Percentiles rank a stretch among this genome's conserved stretches.
These are phyloP conservation scores for Drosophila virilis DNA, from an alignment of 1,140 invertebrate species.

Conservation along the genomic window DNA sequence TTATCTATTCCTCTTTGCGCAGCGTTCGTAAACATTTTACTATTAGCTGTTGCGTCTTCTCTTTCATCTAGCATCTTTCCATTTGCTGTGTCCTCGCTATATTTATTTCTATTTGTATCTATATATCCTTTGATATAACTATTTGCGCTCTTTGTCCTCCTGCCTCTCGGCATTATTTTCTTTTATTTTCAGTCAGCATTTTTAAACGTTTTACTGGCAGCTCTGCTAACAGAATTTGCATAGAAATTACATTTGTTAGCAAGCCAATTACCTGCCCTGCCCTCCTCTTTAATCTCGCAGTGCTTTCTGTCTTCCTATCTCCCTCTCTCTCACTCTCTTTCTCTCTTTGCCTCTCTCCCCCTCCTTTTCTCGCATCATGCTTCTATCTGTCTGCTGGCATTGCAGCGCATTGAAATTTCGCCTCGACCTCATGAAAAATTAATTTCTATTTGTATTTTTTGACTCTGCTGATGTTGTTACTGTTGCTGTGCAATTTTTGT, in stretches of 20 bases:
- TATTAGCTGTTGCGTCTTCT: not conserved
- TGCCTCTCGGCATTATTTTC: not conserved
- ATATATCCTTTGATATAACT: not conserved
- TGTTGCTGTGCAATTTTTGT: not conserved
- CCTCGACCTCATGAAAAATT: slow-evolving; percentile 26
- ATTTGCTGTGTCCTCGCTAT: too few relatives aligned
- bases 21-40: not conserved
- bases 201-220: slow-evolving; percentile 3
- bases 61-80: too few relatives aligned
- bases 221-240: slow-evolving; percentile 1
- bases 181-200: not conserved
- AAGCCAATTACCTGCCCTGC: slow-evolving; percentile 2
- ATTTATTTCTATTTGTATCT: not conserved
- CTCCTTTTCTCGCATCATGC: not conserved
- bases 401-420: slow-evolving; percentile 34
- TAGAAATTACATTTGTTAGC: slow-evolving; percentile 1
- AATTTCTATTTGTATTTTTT: slow-evolving; percentile 34
- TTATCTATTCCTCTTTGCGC: not conserved
- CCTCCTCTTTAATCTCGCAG: not conserved
- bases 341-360: not conserved
- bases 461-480: slow-evolving; percentile 15
- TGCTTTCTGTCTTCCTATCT: not conserved
- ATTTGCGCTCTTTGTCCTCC: not conserved
- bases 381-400: not conserved
- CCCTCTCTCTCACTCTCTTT: not conserved